phyloP scores from a whole-genome alignment of 2,113 vertebrate species.

The Syrmaticus mikado region DNA sequence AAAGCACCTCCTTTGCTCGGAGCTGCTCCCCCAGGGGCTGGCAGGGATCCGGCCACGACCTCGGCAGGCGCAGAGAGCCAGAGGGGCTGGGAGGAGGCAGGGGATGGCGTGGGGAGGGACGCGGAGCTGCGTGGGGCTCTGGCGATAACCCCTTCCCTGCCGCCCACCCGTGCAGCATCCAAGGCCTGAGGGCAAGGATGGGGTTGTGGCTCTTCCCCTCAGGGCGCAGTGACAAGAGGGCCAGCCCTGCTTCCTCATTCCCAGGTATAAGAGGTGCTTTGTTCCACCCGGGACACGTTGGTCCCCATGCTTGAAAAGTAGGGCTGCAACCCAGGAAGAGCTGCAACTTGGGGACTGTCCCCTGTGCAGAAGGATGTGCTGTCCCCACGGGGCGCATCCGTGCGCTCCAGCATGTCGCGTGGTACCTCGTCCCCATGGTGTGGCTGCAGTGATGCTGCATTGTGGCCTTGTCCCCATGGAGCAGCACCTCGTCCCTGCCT shows the following conservation, averaged over 20 bases:
- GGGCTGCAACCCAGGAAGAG: fast-evolving
- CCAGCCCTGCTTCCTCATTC: background rate
- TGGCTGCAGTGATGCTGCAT: background rate
- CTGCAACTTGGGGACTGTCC: background rate
- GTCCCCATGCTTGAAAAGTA: fast-evolving
- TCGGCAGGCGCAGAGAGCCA: fast-evolving
- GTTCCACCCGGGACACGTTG: fast-evolving
- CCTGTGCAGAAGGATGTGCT: background rate
- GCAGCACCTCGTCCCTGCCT: too few relatives aligned
- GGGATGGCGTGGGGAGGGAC: background rate
- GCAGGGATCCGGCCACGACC: background rate
- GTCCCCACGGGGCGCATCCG: fast-evolving
- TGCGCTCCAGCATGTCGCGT: background rate
- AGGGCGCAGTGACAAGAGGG: background rate
- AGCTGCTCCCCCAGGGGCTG: background rate
- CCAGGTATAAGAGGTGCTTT: background rate
- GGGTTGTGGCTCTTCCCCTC: background rate
- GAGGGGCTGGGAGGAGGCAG: background rate
- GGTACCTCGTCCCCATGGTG: background rate
- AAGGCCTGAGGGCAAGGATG: background rate
- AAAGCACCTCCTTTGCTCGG: fast-evolving
- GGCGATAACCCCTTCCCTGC: background rate
- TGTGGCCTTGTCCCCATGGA: background rate
- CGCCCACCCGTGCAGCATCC: background rate
- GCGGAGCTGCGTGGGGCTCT: fast-evolving